Evolutionary conservation across 2,888 invertebrate genomes (phyloP), one percentile per base, ranked within the genome.

Genomic region (Nycteola revayana): DNA sequence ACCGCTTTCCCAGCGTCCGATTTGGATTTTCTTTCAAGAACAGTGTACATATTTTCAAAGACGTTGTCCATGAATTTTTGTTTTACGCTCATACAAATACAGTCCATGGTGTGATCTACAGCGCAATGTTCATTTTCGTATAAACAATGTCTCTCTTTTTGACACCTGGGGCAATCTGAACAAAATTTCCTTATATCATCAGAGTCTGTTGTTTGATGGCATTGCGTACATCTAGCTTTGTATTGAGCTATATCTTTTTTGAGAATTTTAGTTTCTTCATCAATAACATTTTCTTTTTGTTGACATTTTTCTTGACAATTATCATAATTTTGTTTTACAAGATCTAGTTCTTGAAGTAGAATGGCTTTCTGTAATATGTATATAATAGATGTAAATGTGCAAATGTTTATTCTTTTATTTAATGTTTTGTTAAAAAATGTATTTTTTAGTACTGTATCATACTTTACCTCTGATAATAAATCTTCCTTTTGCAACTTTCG

Each of bases 41-140:
- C 68, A 0, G 76, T 78, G 34, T 79, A 79, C 87, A 87, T 87
- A 34, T 87, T 86, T 29, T 86, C 86, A 32, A 88, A 82, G 0
- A 88, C 78, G 42, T 88, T 88, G 37, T 80, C 76, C 9, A 87
- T 46, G 32, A 88, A 83, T 36, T 71, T 82, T 7, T 73, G 59
- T 47, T 87, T 87, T 0, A 79, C 66, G 10, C 36, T 58, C 61
- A 69, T 70, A 38, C 87, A 88, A 1, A 86, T 68, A 42, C 87
- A 88, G 28, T 75, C 78, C 47, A 57, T 56, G 0, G 56, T 28
- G n/a, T 51, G 53, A 40, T 84, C 78, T 0, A 39, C 33, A 4
- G 4, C 43, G 26, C 86, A 87, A 14, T 68, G 58, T 10, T 62
- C 73, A 0, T 57, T 70, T 42, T 58, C 44, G 1, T 51, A 46